Conservation (phyloP, 2,113 vertebrate species). For the Daubentonia madagascariensis region DNA sequence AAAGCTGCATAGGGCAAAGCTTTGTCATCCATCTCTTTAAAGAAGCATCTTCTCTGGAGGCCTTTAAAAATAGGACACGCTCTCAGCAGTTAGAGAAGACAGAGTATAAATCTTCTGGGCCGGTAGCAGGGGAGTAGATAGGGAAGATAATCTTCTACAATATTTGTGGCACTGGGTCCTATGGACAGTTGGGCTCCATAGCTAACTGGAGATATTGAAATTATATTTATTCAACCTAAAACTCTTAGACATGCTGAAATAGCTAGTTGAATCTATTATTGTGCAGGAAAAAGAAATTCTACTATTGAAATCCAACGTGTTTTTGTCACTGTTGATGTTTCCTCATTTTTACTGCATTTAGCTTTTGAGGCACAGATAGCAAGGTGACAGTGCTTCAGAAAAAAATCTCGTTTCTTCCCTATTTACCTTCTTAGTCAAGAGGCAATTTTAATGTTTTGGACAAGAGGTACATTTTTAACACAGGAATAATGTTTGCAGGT, state of each 20-base stretch:
- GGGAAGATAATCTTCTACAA: not conserved
- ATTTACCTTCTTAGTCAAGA: not conserved
- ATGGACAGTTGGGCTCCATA: not conserved
- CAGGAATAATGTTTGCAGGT: not conserved
- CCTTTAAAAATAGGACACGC: constrained; percentile 67
- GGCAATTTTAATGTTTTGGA: not conserved
- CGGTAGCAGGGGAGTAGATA: not conserved
- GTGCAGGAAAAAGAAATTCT: not conserved
- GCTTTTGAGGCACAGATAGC: not conserved
- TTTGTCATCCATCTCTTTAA: constrained; percentile 61
- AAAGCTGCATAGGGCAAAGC: not conserved
- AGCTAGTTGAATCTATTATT: not conserved
- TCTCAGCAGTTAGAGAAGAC: constrained; percentile 16
- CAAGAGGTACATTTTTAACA: not conserved
- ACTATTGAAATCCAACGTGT: not conserved
- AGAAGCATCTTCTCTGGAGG: constrained; percentile 54
- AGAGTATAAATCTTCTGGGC: not conserved
- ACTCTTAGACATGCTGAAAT: not conserved
- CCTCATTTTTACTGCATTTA: not conserved
- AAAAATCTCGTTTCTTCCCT: not conserved
- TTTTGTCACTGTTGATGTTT: not conserved
- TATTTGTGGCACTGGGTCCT: not conserved
- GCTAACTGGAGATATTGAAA: not conserved
- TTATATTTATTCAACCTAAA: not conserved
- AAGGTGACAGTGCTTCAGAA: not conserved